Percentiles rank a stretch among this genome's conserved stretches.
phyloP scores from a whole-genome alignment of 2,797 vertebrate species.

The Cirrhinus mrigala region DNA sequence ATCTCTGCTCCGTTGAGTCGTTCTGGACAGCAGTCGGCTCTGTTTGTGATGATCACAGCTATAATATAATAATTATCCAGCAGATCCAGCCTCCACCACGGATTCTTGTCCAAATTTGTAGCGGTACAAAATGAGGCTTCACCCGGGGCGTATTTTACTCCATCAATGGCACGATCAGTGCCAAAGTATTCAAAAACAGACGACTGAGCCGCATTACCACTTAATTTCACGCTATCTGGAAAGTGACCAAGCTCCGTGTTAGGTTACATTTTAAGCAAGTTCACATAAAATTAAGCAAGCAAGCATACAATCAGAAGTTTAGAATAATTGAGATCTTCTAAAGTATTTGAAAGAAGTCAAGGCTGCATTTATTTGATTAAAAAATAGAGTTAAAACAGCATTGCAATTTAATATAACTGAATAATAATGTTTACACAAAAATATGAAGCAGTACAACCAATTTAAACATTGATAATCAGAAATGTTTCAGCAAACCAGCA shows the following conservation, averaged over 20 bases:
- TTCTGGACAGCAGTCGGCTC: not conserved
- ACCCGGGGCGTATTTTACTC: not conserved
- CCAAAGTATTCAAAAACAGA: not conserved
- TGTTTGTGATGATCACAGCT: slow-evolving; percentile 5
- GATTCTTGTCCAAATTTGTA: rapidly evolving
- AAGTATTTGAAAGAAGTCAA: no score
- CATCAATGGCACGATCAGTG: not conserved
- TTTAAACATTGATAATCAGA: no score
- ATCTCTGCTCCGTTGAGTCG: not conserved
- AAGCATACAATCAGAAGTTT: not conserved
- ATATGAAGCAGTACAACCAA: no score
- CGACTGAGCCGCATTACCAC: not conserved
- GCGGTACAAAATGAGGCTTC: rapidly evolving
- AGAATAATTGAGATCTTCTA: not conserved
- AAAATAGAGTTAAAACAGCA: no score
- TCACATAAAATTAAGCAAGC: no score
- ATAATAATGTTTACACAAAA: no score
- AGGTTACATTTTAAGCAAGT: not conserved
- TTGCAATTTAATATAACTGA: no score
- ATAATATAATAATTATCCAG: not conserved
- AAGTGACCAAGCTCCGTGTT: not conserved
- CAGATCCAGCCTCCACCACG: slow-evolving; percentile 42
- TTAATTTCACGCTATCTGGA: not conserved
- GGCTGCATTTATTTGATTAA: no score
- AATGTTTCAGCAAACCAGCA: no score